Conservation (phyloP, 1,140 invertebrate species). For the Neoseiulus cucumeris region DNA sequence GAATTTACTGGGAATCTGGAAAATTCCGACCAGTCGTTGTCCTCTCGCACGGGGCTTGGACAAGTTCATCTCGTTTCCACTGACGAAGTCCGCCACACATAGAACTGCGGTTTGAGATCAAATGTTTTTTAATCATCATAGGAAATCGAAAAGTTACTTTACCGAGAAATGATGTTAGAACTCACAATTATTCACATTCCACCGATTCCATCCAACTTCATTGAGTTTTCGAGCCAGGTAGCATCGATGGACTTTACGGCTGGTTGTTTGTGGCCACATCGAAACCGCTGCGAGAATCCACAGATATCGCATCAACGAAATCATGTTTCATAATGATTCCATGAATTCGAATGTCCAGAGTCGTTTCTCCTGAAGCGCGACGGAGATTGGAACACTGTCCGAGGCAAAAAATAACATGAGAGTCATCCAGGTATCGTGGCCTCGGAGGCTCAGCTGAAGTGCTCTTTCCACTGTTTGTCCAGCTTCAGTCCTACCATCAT, state of each 20-base stretch:
- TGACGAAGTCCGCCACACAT: neutral
- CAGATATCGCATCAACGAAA: neutral
- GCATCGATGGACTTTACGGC: neutral
- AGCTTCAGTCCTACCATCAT: no score
- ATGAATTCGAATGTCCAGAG: neutral
- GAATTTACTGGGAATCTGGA: slow-evolving; percentile 6
- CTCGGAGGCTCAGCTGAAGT: no score
- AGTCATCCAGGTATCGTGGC: no score
- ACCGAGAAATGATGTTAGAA: no score
- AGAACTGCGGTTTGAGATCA: neutral
- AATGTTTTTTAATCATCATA: no score
- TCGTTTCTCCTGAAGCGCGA: no score
- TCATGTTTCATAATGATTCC: neutral
- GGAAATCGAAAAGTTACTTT: no score
- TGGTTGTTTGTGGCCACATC: no score
- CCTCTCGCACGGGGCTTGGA: neutral
- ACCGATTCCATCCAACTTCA: neutral
- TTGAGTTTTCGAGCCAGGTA: slow-evolving; percentile 8
- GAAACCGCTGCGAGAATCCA: neutral
- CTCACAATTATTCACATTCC: slow-evolving; percentile 10
- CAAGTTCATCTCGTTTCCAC: neutral
- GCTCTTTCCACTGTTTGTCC: no score
- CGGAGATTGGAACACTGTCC: no score
- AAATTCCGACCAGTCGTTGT: neutral
- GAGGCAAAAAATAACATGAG: no score